Evolutionary conservation across 2,113 vertebrate species (phyloP).

Genomic region (Stomatorhinus ivindoensis): DNA sequence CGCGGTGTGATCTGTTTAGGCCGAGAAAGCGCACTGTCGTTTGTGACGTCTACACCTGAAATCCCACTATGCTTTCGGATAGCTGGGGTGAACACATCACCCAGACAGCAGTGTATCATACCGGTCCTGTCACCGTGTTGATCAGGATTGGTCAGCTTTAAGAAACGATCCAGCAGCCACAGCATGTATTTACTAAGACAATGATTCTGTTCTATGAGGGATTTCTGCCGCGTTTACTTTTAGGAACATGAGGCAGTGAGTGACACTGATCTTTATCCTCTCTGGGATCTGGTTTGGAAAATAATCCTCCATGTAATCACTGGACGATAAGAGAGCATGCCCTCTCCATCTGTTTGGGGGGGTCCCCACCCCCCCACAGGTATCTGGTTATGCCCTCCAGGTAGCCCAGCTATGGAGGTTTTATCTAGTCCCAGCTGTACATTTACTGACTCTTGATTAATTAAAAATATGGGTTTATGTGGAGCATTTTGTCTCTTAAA

Average conservation of each 20-base stretch:
- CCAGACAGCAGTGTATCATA: background rate
- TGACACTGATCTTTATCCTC: conserved; percentile 18
- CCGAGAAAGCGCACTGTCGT: background rate
- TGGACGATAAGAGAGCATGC: background rate
- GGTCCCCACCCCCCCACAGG: background rate
- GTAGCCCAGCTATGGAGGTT: background rate
- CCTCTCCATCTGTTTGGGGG: background rate
- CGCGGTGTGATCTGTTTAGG: background rate
- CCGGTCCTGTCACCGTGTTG: background rate
- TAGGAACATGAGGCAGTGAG: conserved; percentile 12
- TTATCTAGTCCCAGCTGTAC: background rate
- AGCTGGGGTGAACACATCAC: background rate
- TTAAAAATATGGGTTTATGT: background rate
- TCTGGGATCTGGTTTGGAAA: conserved; percentile 14
- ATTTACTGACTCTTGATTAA: background rate
- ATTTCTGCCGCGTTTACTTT: conserved; percentile 8
- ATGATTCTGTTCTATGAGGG: conserved; percentile 9
- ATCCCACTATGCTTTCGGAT: background rate
- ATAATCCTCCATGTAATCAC: conserved; percentile 20
- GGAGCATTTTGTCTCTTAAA: background rate
- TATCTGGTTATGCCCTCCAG: background rate
- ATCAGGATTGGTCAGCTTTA: background rate
- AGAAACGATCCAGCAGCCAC: background rate
- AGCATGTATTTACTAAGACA: background rate
- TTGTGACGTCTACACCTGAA: background rate